These are phyloP conservation scores for Arctopsyche grandis DNA, from an alignment of 1,140 invertebrate genomes.

Conservation along the genomic window DNA sequence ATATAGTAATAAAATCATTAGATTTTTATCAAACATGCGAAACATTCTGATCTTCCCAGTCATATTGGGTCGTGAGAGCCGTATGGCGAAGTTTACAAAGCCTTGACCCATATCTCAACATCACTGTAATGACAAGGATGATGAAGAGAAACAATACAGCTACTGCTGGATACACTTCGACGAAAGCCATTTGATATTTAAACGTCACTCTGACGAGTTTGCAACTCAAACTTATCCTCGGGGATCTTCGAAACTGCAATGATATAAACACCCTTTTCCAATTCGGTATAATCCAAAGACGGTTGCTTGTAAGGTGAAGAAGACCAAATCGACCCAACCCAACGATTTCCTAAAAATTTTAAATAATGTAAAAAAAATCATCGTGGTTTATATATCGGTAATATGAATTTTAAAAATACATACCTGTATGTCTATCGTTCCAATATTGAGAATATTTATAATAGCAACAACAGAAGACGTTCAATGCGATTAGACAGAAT, in stretches of 20 bases:
- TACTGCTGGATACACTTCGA: constrained; percentile 78
- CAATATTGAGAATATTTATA: constrained; percentile 82
- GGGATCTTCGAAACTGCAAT: constrained; percentile 57
- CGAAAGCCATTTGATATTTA: constrained; percentile 74
- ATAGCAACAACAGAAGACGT: constrained; percentile 78
- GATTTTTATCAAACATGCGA: constrained; percentile 66
- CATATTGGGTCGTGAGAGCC: constrained; percentile 68
- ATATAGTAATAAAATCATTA: too few species aligned
- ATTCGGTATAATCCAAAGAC: constrained; percentile 81
- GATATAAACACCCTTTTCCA: constrained; percentile 68
- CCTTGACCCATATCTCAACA: constrained; percentile 76
- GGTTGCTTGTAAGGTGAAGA: constrained; percentile 83
- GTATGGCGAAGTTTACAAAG: constrained; percentile 75
- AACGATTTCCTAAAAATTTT: constrained; percentile 78
- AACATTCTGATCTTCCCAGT: constrained; percentile 71
- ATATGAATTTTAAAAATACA: too few species aligned
- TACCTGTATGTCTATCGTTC: constrained; percentile 83
- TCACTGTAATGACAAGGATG: constrained; percentile 76
- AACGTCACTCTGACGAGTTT: constrained; percentile 84
- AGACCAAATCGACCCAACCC: constrained; percentile 84
- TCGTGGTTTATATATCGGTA: constrained; percentile 15
- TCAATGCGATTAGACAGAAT: constrained; percentile 75
- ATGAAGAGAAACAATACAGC: constrained; percentile 77
- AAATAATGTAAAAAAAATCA: too few species aligned
- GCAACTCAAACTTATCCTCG: constrained; percentile 78